phyloP scores from a whole-genome alignment of 2,797 vertebrate species.

The Falco rusticolus region DNA sequence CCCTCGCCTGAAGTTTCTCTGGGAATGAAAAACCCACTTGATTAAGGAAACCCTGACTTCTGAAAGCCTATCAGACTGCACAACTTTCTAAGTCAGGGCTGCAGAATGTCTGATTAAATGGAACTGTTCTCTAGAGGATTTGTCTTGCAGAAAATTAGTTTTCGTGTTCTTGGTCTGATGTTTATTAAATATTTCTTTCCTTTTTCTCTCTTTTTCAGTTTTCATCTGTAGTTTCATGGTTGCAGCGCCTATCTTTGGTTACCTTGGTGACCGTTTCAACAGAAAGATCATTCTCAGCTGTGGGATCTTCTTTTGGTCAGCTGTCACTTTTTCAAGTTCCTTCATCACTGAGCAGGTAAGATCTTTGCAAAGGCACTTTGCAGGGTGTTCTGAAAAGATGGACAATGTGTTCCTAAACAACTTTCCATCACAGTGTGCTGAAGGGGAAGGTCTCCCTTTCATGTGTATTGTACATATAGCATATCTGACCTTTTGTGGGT shows the following conservation, averaged over 20 bases:
- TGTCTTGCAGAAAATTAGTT: constrained; percentile 48
- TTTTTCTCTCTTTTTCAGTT: constrained; percentile 73
- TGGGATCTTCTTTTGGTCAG: constrained; percentile 91
- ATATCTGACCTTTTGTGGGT: neutral
- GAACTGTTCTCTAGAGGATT: constrained; percentile 35
- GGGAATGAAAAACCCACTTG: constrained; percentile 30
- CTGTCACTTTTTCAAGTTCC: constrained; percentile 87
- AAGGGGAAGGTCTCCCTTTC: rapidly evolving
- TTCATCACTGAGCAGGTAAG: constrained; percentile 88
- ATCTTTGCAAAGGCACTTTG: neutral
- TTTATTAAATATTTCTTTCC: neutral
- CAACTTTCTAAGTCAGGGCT: neutral
- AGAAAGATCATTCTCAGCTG: constrained; percentile 89
- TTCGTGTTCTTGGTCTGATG: neutral
- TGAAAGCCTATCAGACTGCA: neutral
- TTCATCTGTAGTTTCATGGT: constrained; percentile 94
- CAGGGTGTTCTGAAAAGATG: neutral
- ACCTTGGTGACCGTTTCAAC: constrained; percentile 91
- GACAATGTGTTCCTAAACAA: neutral
- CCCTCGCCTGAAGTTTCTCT: neutral
- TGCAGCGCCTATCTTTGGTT: constrained; percentile 88
- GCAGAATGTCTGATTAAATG: constrained; percentile 29
- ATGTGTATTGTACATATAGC: neutral
- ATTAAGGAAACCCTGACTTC: neutral
- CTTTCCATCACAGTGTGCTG: neutral